These are phyloP conservation scores for Netta rufina DNA, from an alignment of 2,797 vertebrate species.

Conservation along the genomic window DNA sequence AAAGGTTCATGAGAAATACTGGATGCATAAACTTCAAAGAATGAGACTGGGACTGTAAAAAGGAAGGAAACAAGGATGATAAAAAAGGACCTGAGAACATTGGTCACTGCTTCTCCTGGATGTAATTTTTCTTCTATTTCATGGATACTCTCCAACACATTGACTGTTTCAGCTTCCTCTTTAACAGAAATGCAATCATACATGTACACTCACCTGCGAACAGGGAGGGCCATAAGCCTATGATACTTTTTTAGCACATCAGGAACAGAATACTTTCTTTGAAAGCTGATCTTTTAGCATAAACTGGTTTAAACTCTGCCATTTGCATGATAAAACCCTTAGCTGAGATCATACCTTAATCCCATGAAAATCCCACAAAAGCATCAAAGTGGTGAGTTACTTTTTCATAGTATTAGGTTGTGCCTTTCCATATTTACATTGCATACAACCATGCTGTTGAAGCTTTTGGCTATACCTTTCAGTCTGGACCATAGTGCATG, in stretches of 20 bases:
- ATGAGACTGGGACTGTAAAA: background rate
- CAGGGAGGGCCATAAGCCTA: background rate
- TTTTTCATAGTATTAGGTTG: background rate
- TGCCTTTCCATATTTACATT: background rate
- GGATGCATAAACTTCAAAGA: background rate
- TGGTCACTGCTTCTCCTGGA: background rate
- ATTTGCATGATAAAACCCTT: background rate
- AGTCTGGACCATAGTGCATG: background rate
- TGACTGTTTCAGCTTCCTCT: background rate
- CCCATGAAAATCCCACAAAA: background rate
- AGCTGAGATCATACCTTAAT: background rate
- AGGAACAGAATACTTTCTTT: background rate
- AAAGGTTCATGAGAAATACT: background rate
- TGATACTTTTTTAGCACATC: background rate
- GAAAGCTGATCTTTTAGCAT: background rate
- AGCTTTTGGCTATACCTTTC: background rate
- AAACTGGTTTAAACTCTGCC: background rate
- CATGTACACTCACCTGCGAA: background rate
- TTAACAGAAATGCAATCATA: background rate
- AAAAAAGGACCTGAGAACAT: background rate
- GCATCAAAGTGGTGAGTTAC: accelerated
- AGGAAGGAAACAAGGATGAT: background rate
- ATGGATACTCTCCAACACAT: background rate
- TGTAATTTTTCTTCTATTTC: background rate
- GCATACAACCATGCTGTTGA: background rate